Conservation (phyloP, 2,888 invertebrate species). For the Hermodice carunculata region DNA sequence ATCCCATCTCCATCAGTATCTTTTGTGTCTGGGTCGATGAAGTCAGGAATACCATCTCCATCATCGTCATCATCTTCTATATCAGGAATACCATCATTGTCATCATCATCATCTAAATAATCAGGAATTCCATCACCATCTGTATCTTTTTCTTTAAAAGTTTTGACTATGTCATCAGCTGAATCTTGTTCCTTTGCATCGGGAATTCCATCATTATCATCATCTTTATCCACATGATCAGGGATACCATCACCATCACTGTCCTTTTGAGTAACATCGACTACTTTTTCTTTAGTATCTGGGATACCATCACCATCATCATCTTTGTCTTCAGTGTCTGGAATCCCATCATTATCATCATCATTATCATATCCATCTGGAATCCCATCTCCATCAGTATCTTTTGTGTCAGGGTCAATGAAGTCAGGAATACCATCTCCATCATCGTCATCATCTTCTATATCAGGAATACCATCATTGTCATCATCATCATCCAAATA, state of each 20-base stretch:
- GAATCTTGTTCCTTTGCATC: conserved; percentile 45
- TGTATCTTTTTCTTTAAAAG: too few species aligned
- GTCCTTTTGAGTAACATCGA: conserved; percentile 46
- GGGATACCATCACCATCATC: conserved; percentile 38
- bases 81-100: too few species aligned
- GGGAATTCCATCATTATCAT: conserved; percentile 48
- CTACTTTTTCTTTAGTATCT: too few species aligned
- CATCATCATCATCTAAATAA: conserved; percentile 42
- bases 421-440: conserved; percentile 53
- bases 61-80: too few species aligned
- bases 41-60: conserved; percentile 49
- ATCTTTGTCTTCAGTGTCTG: conserved; percentile 34
- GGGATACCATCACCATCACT: conserved; percentile 43
- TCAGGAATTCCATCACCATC: conserved; percentile 57
- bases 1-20: conserved; percentile 62
- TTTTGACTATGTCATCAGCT: conserved; percentile 47
- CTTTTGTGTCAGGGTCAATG: conserved; percentile 44
- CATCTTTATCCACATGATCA: conserved; percentile 47
- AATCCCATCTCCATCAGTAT: conserved; percentile 41
- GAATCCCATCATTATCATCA: conserved; percentile 49
- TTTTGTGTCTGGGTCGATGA: conserved; percentile 42
- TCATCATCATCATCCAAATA: conserved; percentile 48
- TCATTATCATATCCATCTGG: conserved; percentile 51
- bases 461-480: conserved; percentile 51
- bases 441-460: conserved; percentile 36